Percentiles rank a stretch among this genome's conserved stretches.
These are phyloP conservation scores for Dipodomys ordii DNA, from an alignment of 2,113 vertebrate species.

Conservation along the genomic window DNA sequence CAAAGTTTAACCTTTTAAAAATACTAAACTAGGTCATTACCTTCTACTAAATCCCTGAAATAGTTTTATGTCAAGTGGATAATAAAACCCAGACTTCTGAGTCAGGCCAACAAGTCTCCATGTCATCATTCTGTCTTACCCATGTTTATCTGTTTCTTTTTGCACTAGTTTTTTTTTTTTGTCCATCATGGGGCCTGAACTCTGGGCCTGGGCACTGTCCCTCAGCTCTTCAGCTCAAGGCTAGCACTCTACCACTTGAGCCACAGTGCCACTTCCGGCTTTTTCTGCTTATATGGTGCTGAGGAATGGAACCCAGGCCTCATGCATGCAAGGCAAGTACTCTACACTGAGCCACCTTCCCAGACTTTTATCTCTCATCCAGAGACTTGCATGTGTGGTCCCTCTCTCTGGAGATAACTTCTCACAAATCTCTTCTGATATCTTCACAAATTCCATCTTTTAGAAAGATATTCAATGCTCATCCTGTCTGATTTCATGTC, in stretches of 20 bases:
- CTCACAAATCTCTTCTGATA: background rate
- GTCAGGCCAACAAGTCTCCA: fast-evolving
- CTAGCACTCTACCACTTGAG: no score
- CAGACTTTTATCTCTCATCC: background rate
- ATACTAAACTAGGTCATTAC: background rate
- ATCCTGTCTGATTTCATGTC: background rate
- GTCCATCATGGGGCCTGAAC: no score
- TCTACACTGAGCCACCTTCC: no score
- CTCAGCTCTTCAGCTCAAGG: no score
- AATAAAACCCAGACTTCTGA: background rate
- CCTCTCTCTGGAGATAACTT: background rate
- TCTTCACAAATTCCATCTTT: background rate
- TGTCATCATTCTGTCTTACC: no score
- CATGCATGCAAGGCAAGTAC: no score
- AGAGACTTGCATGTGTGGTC: background rate
- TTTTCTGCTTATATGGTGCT: no score
- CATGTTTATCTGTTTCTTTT: background rate
- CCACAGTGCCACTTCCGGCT: no score
- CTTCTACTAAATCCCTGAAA: background rate
- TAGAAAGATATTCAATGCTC: background rate
- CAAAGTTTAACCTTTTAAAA: background rate
- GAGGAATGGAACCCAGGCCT: no score
- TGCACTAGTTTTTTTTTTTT: background rate
- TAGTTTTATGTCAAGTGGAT: background rate
- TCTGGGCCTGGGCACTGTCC: no score